Evolutionary conservation across 1,140 invertebrate genomes (phyloP).

Genomic region (Halesus radiatus): DNA sequence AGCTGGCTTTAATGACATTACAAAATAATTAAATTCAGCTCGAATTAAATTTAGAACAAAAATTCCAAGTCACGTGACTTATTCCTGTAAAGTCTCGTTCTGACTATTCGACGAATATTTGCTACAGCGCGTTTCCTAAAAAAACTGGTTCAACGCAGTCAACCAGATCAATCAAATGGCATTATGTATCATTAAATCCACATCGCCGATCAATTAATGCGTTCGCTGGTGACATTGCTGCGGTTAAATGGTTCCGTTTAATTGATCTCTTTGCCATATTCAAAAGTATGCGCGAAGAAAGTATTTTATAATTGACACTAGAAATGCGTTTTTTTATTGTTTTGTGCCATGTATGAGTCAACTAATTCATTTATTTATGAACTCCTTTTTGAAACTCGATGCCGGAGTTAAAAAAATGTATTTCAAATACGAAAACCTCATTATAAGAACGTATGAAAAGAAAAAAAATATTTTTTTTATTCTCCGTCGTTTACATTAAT

Average conservation of each 20-base stretch:
- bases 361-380: background rate
- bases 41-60: background rate
- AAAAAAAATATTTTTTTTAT: no score
- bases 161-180: constrained; percentile 24
- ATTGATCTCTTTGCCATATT: constrained; percentile 4
- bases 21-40: no score
- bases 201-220: constrained; percentile 22
- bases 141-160: constrained; percentile 5
- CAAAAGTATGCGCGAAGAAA: constrained; percentile 17
- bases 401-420: background rate
- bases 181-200: constrained; percentile 26
- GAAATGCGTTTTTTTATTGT: background rate
- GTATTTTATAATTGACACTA: constrained; percentile 10
- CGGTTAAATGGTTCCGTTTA: constrained; percentile 19
- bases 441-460: no score
- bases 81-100: background rate
- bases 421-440: background rate
- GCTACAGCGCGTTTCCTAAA: background rate
- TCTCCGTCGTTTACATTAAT: no score
- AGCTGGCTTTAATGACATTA: no score
- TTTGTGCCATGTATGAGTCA: background rate
- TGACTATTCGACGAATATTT: background rate
- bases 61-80: background rate
- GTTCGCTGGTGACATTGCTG: constrained; percentile 2
- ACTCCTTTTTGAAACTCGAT: background rate